Evolutionary conservation across 2,797 vertebrate species (phyloP), one percentile per base, ranked within the genome.

Genomic region (Gephyroberyx darwinii): DNA sequence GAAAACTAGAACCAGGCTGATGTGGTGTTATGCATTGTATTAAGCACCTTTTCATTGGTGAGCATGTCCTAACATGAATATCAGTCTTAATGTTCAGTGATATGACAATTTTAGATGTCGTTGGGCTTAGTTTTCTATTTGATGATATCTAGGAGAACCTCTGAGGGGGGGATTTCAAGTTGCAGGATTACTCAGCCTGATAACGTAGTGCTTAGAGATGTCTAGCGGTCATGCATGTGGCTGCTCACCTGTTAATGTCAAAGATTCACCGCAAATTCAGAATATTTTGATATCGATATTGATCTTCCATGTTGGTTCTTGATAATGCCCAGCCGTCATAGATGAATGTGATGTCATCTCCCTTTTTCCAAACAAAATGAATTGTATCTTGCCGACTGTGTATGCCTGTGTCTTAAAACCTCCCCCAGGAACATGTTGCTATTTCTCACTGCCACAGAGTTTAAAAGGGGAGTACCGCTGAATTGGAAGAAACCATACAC

Each of bases 11-110:
- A 39, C 57, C 17, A 13, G n/a, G 58, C 70, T 60, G 6, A 51
- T 39, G 43, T n/a, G 20, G 14, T 58, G 35, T 69, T 68, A 74
- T 77, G 78, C 80, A 81, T 83, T 70, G 13, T 50, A 55, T 60
- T 48, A 16, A 31, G 54, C 35, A 47, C 17, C 16, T 47, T 67
- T 67, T 60, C 20, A 61, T 37, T n/a, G 45, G 43, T 69, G 30
- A 50, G 5, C 52, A 48, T 61, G 26, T 59, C 26, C 35, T 22
- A 30, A 77, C 51, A 64, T 20, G 41, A 66, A 74, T 74, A 48
- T 61, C 35, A 43, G 65, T 71, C 37, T 62, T 81, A 31, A 45
- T 53, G 56, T 58, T 76, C 9, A 64, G 16, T 51, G 43, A 52
- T 33, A 14, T 60, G 8, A 30, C 19, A 13, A 48, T 3, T 64